Evolutionary conservation across 1,140 invertebrate genomes (phyloP).

Genomic region (Trichonephila clavipes): DNA sequence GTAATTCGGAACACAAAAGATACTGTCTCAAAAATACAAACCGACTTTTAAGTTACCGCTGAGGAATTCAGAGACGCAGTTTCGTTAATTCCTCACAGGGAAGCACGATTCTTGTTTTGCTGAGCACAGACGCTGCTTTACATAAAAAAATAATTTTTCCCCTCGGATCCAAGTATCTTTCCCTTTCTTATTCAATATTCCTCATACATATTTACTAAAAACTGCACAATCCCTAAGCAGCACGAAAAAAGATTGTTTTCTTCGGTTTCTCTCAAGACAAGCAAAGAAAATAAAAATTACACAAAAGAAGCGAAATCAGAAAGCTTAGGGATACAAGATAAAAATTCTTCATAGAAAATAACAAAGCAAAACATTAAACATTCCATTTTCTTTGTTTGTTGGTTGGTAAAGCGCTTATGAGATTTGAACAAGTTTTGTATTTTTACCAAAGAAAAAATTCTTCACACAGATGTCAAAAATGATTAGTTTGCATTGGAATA

Average conservation of each 20-base stretch:
- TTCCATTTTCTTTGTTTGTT: neutral
- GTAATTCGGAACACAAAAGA: too few relatives aligned
- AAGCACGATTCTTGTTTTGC: too few relatives aligned
- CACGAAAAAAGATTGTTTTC: neutral
- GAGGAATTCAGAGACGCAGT: neutral
- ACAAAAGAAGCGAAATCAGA: neutral
- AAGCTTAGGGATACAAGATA: neutral
- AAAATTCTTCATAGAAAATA: neutral
- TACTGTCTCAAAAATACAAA: too few relatives aligned
- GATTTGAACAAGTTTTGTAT: neutral
- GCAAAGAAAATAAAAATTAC: neutral
- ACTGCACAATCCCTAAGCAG: neutral
- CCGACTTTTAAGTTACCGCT: neutral
- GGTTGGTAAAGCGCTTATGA: neutral
- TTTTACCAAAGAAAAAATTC: too few relatives aligned
- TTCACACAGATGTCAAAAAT: too few relatives aligned
- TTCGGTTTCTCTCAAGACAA: neutral
- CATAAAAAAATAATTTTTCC: neutral
- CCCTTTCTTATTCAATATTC: neutral
- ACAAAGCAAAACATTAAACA: neutral
- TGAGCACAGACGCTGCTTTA: neutral
- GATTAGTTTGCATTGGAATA: too few relatives aligned
- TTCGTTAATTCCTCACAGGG: neutral
- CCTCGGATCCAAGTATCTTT: too few relatives aligned
- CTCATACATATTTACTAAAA: constrained; percentile 2